Percentiles rank a stretch among this genome's conserved stretches.
Evolutionary conservation across 2,797 vertebrate species (phyloP).

Genomic region (Serranus cabrilla): DNA sequence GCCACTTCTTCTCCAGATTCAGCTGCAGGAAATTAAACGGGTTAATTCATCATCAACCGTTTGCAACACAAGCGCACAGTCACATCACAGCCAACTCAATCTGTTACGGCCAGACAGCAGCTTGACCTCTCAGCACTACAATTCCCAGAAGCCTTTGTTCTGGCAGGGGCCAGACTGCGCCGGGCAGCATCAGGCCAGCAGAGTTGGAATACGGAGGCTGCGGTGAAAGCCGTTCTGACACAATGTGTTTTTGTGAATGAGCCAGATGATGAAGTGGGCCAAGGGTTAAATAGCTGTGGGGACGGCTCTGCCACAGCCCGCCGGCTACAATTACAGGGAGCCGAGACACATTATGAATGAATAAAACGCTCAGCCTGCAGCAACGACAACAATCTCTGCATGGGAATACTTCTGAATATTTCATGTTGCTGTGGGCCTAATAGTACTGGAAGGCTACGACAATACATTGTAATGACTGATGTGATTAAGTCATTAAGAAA

Average conservation of each 20-base stretch:
- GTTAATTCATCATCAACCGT: constrained; percentile 5
- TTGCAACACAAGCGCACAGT: background rate
- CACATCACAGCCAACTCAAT: constrained; percentile 5
- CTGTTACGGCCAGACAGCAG: constrained; percentile 19
- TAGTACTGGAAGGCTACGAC: constrained; percentile 19
- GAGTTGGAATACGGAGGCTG: constrained; percentile 31
- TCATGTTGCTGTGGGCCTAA: constrained; percentile 56
- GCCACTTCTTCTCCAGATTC: constrained; percentile 93
- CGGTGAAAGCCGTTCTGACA: constrained; percentile 54
- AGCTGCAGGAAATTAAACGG: constrained; percentile 70
- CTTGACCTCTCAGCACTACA: constrained; percentile 46
- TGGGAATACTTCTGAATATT: constrained; percentile 60
- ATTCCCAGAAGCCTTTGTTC: constrained; percentile 65
- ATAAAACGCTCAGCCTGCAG: constrained; percentile 69
- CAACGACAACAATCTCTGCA: constrained; percentile 48
- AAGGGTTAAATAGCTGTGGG: constrained; percentile 75
- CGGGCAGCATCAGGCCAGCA: constrained; percentile 28
- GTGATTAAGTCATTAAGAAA: constrained; percentile 53
- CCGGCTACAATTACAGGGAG: constrained; percentile 75
- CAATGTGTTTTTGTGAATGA: constrained; percentile 66
- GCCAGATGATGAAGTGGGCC: constrained; percentile 64
- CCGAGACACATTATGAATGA: constrained; percentile 76
- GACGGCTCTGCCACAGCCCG: constrained; percentile 60
- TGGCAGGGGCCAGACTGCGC: constrained; percentile 23
- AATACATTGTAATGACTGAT: constrained; percentile 43